These are phyloP conservation scores for Onthophagus sagittarius DNA, from an alignment of 2,888 invertebrate species.

Conservation along the genomic window DNA sequence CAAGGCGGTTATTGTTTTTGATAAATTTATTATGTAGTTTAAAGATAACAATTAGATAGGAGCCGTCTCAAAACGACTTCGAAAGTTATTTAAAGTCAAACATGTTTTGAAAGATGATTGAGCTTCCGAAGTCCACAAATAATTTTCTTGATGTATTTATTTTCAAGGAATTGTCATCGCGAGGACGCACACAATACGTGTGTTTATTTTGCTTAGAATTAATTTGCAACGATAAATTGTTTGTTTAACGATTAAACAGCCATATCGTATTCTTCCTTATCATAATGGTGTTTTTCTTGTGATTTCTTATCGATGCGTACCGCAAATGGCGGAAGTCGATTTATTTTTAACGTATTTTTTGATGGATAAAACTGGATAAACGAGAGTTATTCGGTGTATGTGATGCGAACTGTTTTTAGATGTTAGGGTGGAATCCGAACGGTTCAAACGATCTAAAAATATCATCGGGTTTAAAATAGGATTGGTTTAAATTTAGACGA, in stretches of 20 bases:
- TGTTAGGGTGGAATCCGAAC: neutral
- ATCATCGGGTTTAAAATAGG: neutral
- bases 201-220: neutral
- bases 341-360: neutral
- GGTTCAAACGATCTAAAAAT: neutral
- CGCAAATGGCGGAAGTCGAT: neutral
- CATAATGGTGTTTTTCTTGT: neutral
- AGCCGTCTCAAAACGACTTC: too few species aligned
- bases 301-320: neutral
- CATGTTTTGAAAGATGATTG: neutral
- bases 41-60: too few species aligned
- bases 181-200: neutral
- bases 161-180: neutral
- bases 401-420: neutral
- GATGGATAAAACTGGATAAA: neutral
- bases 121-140: too few species aligned
- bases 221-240: neutral
- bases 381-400: neutral
- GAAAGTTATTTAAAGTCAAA: neutral
- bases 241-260: neutral
- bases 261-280: too few species aligned
- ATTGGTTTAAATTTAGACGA: neutral
- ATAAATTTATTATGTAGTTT: neutral
- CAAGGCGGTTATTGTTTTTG: neutral
- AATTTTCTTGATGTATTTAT: too few species aligned